Evolutionary conservation across 2,113 vertebrate species (phyloP).

Genomic region (Phyllostomus hastatus): DNA sequence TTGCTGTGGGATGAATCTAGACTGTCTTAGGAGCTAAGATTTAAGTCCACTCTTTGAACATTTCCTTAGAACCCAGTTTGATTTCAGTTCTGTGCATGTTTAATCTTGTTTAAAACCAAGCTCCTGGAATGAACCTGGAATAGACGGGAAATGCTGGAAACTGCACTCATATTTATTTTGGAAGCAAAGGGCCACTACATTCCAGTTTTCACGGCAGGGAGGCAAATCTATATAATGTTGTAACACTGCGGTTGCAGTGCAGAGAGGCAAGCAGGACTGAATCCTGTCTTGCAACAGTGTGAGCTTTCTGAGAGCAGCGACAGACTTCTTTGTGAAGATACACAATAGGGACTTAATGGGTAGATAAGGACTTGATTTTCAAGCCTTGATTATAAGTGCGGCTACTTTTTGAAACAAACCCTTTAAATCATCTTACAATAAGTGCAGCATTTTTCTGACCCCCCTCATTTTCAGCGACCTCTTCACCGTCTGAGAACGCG

Average conservation of each 20-base stretch:
- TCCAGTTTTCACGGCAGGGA: slow-evolving; percentile 19
- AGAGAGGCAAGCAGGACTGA: neutral
- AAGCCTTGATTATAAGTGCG: neutral
- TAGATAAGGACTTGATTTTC: neutral
- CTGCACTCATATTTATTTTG: slow-evolving; percentile 69
- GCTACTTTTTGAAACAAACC: neutral
- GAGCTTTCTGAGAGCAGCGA: neutral
- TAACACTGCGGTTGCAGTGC: neutral
- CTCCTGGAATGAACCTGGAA: slow-evolving; percentile 69
- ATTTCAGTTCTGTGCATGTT: slow-evolving; percentile 80
- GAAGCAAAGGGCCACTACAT: slow-evolving; percentile 57
- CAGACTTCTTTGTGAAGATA: slow-evolving; percentile 3
- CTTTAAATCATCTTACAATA: neutral
- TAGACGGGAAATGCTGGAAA: slow-evolving; percentile 75
- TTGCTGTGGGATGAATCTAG: slow-evolving; percentile 74
- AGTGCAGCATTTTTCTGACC: neutral
- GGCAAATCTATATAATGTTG: slow-evolving; percentile 15
- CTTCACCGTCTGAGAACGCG: neutral
- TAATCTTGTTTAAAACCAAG: slow-evolving; percentile 78
- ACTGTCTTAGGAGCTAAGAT: slow-evolving; percentile 72
- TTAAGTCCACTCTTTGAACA: slow-evolving; percentile 76
- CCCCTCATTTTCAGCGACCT: neutral
- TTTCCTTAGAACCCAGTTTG: slow-evolving; percentile 72
- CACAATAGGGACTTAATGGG: neutral
- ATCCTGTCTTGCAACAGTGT: neutral